These are phyloP conservation scores for Oconnorella tubifera DNA, from an alignment of 2,888 invertebrate genomes.

Conservation along the genomic window DNA sequence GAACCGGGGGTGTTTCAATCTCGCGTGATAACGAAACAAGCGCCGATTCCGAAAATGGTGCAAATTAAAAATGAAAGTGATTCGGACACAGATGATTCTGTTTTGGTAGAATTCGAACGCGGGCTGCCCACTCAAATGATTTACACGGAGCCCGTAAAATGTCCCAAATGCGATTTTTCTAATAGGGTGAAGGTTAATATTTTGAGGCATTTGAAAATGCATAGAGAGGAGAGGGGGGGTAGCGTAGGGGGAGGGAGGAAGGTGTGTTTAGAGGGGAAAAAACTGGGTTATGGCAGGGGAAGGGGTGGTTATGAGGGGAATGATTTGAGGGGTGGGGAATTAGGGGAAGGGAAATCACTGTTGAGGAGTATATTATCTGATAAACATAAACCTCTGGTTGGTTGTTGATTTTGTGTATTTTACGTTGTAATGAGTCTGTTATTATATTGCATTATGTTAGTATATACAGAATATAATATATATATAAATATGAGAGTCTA, in stretches of 20 bases:
- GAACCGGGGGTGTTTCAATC: background rate
- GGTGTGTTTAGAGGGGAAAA: too few species aligned
- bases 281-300: background rate
- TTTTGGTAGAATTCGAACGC: slow-evolving; percentile 15
- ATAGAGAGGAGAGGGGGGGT: slow-evolving; percentile 11
- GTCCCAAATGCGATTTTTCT: slow-evolving; percentile 26
- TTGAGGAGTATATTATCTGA: slow-evolving; percentile 13
- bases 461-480: too few species aligned
- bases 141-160: slow-evolving; percentile 21
- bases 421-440: too few species aligned
- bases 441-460: too few species aligned
- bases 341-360: slow-evolving; percentile 3
- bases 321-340: slow-evolving; percentile 4
- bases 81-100: background rate
- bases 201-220: slow-evolving; percentile 22
- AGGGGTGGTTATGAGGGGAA: background rate
- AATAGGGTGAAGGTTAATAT: slow-evolving; percentile 27
- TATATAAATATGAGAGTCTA: too few species aligned
- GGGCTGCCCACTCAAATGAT: slow-evolving; percentile 25
- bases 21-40: background rate
- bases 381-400: background rate
- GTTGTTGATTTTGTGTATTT: background rate
- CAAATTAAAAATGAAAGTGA: background rate
- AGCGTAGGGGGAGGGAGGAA: background rate
- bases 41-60: background rate